Conservation (phyloP, 2,888 invertebrate genomes). For the Eupithecia tripunctaria region DNA sequence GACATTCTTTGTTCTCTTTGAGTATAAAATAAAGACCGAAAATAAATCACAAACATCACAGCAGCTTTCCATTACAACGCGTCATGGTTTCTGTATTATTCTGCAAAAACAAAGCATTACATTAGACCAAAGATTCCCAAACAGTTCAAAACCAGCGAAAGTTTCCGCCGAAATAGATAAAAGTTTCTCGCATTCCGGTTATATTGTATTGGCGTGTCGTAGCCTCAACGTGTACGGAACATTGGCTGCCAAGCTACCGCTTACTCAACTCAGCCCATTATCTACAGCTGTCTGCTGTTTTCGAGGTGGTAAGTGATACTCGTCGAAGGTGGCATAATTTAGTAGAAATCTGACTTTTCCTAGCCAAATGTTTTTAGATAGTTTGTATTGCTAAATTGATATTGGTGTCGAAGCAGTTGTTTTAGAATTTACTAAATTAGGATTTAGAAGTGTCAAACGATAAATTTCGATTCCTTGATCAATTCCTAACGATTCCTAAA, state of each 20-base stretch:
- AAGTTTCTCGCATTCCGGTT: slow-evolving; percentile 42
- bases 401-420: too few species aligned
- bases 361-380: background rate
- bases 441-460: too few species aligned
- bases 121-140: slow-evolving; percentile 1
- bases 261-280: slow-evolving; percentile 52
- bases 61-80: background rate
- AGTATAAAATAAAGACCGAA: too few species aligned
- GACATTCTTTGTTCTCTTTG: too few species aligned
- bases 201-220: slow-evolving; percentile 8
- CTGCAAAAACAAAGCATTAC: background rate
- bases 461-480: too few species aligned
- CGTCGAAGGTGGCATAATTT: background rate
- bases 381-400: too few species aligned
- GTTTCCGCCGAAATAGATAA: slow-evolving; percentile 41
- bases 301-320: slow-evolving; percentile 20
- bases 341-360: background rate
- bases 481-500: too few species aligned
- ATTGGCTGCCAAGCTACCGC: slow-evolving; percentile 45
- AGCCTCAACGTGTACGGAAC: slow-evolving; percentile 29
- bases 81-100: background rate
- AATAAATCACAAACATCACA: too few species aligned
- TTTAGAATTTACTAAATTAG: too few species aligned
- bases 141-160: slow-evolving; percentile 22
- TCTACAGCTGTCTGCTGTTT: slow-evolving; percentile 53